Conservation (phyloP, 2,113 vertebrate genomes). For the Neopipo cinnamomea region DNA sequence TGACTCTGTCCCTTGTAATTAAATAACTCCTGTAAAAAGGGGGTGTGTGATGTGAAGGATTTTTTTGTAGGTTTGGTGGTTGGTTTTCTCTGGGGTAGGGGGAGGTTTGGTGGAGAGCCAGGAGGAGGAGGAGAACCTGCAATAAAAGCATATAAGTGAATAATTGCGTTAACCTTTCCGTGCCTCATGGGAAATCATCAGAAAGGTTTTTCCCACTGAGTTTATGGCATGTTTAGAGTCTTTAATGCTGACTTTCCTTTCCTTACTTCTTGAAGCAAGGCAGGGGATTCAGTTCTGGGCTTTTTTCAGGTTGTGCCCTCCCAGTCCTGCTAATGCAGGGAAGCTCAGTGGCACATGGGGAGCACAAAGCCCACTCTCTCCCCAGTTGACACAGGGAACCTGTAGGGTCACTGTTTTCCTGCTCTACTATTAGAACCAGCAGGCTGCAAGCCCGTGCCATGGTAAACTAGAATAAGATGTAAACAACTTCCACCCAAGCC, state of each 20-base stretch:
- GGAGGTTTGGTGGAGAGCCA: neutral
- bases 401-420: neutral
- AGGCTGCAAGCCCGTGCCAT: neutral
- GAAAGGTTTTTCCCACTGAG: neutral
- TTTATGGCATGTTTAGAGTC: neutral
- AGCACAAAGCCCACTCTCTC: neutral
- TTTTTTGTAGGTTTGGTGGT: neutral
- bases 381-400: neutral
- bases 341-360: neutral
- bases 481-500: neutral
- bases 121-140: neutral
- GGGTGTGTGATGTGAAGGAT: neutral
- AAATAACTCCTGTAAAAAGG: neutral
- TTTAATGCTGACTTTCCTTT: neutral
- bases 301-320: neutral
- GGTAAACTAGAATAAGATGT: neutral
- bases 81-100: neutral
- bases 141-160: neutral
- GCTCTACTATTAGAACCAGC: neutral
- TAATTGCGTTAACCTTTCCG: neutral
- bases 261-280: neutral
- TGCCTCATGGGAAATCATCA: neutral
- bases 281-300: neutral
- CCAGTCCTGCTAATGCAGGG: fast-evolving
- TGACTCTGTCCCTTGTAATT: neutral